Conservation (phyloP, 2,113 vertebrate species). For the Neolamprologus kungweensis region DNA sequence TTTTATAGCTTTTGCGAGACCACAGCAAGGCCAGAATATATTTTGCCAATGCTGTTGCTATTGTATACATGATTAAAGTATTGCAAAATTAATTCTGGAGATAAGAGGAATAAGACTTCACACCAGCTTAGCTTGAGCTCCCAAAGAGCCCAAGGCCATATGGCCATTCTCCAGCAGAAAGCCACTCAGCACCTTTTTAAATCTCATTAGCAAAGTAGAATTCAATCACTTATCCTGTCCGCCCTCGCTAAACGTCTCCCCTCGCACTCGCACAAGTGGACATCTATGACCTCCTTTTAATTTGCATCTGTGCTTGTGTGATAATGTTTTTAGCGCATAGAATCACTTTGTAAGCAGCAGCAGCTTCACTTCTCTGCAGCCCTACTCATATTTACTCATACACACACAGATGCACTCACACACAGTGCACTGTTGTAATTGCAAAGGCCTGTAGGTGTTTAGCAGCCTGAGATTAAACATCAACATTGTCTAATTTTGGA, state of each 20-base stretch:
- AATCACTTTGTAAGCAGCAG: conserved; percentile 33
- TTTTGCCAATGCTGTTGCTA: conserved; percentile 36
- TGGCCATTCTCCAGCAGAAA: conserved; percentile 58
- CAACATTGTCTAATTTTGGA: conserved; percentile 53
- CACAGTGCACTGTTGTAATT: conserved; percentile 27
- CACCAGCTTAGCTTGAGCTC: conserved; percentile 48
- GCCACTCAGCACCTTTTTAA: conserved; percentile 66
- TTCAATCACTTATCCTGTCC: conserved; percentile 56
- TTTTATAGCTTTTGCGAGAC: background rate
- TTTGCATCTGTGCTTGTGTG: conserved; percentile 51
- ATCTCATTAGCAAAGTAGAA: conserved; percentile 68
- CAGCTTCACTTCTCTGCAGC: background rate
- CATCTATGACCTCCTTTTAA: conserved; percentile 62
- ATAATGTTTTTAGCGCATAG: conserved; percentile 48
- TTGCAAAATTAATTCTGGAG: conserved; percentile 38
- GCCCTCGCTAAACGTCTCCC: conserved; percentile 52
- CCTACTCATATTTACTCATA: background rate
- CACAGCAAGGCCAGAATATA: background rate
- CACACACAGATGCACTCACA: background rate
- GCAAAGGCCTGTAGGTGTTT: conserved; percentile 33
- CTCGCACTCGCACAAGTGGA: conserved; percentile 47
- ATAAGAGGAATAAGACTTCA: conserved; percentile 52
- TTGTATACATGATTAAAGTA: conserved; percentile 32
- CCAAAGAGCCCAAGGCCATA: conserved; percentile 51
- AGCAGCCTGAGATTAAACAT: conserved; percentile 43